phyloP scores from a whole-genome alignment of 2,888 invertebrate genomes.

The Eutolmus rufibarbis region DNA sequence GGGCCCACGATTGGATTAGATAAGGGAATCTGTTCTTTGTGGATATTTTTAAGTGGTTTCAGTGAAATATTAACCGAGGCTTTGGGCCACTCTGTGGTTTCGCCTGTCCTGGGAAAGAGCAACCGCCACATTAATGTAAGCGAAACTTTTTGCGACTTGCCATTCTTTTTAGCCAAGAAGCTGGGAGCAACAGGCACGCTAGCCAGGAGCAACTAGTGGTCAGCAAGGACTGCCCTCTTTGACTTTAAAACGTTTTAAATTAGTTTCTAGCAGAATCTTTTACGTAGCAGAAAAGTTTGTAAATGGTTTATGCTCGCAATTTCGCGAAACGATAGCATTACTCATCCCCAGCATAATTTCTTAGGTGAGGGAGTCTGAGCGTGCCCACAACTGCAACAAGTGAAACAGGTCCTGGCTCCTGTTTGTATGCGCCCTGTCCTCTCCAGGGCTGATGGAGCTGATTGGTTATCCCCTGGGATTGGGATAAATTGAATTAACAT shows the following conservation, averaged over 20 bases:
- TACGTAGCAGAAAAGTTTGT: neutral
- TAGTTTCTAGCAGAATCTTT: neutral
- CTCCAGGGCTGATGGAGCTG: neutral
- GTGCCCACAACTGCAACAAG: conserved; percentile 12
- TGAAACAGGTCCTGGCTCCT: neutral
- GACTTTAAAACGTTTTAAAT: neutral
- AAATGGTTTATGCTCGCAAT: neutral
- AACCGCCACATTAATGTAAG: neutral
- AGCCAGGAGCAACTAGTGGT: neutral
- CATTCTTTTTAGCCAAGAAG: neutral
- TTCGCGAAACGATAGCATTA: neutral
- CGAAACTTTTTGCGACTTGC: neutral
- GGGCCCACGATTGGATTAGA: neutral
- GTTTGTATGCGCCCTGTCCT: neutral
- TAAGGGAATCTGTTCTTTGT: neutral
- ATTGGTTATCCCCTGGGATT: neutral
- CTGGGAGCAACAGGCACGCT: neutral
- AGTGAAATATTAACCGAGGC: neutral
- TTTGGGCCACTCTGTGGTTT: neutral
- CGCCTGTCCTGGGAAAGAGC: neutral
- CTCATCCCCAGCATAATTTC: neutral
- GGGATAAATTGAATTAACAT: neutral
- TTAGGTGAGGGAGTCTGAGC: neutral
- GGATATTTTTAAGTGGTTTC: neutral
- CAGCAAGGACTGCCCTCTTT: neutral